Base-by-base conservation (phyloP, 2,113 vertebrate species). In the Neomonachus schauinslandi region DNA sequence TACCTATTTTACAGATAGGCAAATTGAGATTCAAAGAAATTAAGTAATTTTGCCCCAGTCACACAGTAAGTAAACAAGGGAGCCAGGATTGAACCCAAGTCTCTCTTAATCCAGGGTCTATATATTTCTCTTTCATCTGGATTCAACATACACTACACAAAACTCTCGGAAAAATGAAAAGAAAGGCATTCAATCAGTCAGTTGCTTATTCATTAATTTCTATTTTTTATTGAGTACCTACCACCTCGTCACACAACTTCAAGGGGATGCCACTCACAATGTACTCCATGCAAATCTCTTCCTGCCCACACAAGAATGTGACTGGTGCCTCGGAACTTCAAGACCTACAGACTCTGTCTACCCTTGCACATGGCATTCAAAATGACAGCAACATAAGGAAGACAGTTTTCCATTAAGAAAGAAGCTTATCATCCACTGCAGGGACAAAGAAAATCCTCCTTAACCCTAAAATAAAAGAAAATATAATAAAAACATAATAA, bases 391-490 rank as follows among this genome's bases (percentile, higher is more conserved):
- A 95, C 59, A 24, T 36, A 71, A 89, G 18, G 7, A 82, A 90
- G 59, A 49, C 21, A 57, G 22, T 55, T 19, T 94, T 65, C 71
- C n/a, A 24, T 42, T 42, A 63, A 85, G 24, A 26, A 84, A 94
- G 63, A 69, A 51, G 49, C 4, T 71, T 69, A 46, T 22, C 12
- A 31, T 91, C 39, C 19, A 16, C 36, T 67, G 11, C 19, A 39
- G 31, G 10, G 31, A 88, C 65, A 90, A 94, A 63, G 59, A 81
- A 94, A 97, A 87, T 63, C 67, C 31, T 59, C 53, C 69, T 53
- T 89, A 95, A 91, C 49, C 39, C 72, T 55, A 49, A 95, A 93
- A 76, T 67, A 88, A 83, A 93, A 83, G 21, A 96, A 88, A 94
- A 77, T 55, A 86, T 9, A 55, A 42, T 33, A 85, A 95, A 88